Conservation (phyloP, 2,888 invertebrate genomes). For the Brachypalpus laphriformis region DNA sequence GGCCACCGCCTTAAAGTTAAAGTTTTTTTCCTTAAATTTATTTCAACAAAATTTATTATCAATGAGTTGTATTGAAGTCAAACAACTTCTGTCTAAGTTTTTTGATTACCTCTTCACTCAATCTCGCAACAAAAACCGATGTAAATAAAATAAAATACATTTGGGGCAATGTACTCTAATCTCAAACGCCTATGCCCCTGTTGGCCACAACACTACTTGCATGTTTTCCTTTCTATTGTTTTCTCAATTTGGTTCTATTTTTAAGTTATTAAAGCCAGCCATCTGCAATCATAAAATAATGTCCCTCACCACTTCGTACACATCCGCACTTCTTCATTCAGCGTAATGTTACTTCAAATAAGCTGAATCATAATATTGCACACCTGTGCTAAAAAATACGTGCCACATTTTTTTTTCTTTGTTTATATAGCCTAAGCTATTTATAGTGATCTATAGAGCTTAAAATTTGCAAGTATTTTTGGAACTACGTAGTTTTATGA, state of each 20-base stretch:
- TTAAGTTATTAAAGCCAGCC: background rate
- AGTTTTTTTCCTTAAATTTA: no score
- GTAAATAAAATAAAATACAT: slow-evolving; percentile 31
- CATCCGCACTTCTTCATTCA: slow-evolving; percentile 6
- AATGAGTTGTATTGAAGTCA: no score
- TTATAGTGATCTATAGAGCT: slow-evolving; percentile 8
- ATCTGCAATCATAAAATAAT: slow-evolving; percentile 4
- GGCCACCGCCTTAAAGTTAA: no score
- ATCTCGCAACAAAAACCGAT: slow-evolving; percentile 23
- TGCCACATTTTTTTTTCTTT: background rate
- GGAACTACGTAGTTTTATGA: slow-evolving; percentile 28
- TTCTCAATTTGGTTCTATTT: slow-evolving; percentile 5
- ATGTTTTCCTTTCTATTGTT: slow-evolving; percentile 53
- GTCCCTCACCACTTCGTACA: background rate
- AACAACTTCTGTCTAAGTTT: no score
- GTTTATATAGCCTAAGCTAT: slow-evolving; percentile 21
- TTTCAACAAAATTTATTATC: no score
- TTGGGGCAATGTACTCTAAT: slow-evolving; percentile 44
- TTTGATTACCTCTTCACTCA: no score
- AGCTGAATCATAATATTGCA: slow-evolving; percentile 21
- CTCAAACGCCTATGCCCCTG: background rate
- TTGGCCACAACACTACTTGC: background rate
- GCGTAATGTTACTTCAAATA: slow-evolving; percentile 9
- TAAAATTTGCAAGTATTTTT: slow-evolving; percentile 40
- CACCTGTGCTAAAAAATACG: slow-evolving; percentile 26